These are phyloP conservation scores for Sebastolobus alascanus DNA, from an alignment of 2,797 vertebrate genomes.

Conservation along the genomic window DNA sequence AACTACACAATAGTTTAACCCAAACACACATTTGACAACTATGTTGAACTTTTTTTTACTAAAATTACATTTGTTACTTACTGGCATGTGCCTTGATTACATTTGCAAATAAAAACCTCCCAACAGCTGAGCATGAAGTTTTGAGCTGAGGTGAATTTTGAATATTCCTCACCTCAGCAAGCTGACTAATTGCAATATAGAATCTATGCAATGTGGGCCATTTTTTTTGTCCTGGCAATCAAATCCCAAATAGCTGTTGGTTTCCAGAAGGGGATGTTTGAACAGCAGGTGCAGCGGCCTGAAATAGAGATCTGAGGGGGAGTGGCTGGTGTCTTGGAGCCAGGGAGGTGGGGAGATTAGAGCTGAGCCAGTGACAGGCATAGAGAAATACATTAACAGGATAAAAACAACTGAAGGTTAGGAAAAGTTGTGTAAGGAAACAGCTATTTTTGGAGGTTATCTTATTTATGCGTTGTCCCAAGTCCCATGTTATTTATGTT, in stretches of 20 bases:
- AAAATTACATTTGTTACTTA: neutral
- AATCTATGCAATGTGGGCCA: slow-evolving; percentile 29
- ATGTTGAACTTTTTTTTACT: neutral
- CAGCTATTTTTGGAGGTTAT: slow-evolving; percentile 19
- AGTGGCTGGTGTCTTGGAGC: slow-evolving; percentile 66
- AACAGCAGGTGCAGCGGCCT: slow-evolving; percentile 83
- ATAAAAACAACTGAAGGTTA: slow-evolving; percentile 46
- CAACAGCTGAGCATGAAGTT: neutral
- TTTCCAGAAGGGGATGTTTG: slow-evolving; percentile 75
- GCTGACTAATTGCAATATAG: slow-evolving; percentile 39
- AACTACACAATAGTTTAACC: neutral
- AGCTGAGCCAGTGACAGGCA: slow-evolving; percentile 35
- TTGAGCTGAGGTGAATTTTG: neutral
- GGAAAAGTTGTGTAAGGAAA: slow-evolving; percentile 8
- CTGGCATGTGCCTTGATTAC: neutral
- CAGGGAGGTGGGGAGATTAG: slow-evolving; percentile 60
- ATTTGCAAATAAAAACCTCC: neutral
- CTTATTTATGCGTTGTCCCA: neutral
- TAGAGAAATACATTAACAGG: slow-evolving; percentile 41
- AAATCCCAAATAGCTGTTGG: slow-evolving; percentile 66
- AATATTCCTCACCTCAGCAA: slow-evolving; percentile 32
- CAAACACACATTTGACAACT: neutral
- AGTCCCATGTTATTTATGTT: neutral
- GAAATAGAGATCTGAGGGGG: slow-evolving; percentile 81
- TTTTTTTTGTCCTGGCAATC: slow-evolving; percentile 32